Evolutionary conservation across 2,113 vertebrate species (phyloP).

Genomic region (Anhinga rufa): DNA sequence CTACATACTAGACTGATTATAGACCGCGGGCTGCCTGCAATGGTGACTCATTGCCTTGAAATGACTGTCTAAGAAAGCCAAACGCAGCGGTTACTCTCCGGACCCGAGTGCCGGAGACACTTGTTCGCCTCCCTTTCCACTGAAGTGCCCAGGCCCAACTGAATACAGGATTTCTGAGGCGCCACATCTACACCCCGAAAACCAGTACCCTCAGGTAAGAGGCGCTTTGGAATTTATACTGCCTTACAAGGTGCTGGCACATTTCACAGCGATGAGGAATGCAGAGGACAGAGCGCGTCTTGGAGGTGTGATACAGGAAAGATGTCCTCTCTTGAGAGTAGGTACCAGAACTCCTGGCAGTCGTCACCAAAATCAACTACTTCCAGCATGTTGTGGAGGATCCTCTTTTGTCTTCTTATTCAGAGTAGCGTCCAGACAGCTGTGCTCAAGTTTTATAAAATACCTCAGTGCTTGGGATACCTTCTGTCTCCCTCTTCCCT

Average conservation of each 20-base stretch:
- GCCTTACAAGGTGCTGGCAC: not conserved
- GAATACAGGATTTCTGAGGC: not conserved
- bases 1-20: not conserved
- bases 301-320: not conserved
- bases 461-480: not conserved
- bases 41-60: not conserved
- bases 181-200: accelerated
- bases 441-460: not conserved
- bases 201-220: not conserved
- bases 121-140: not conserved
- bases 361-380: not conserved
- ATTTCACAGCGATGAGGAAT: not conserved
- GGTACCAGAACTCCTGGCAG: not conserved
- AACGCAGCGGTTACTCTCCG: not conserved
- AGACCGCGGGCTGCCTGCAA: not conserved
- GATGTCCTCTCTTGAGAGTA: not conserved
- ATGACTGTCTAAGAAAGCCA: not conserved
- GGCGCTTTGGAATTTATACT: not conserved
- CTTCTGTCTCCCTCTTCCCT: too few species aligned
- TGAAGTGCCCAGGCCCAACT: not conserved
- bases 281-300: not conserved
- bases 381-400: not conserved
- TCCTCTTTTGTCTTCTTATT: not conserved
- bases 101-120: not conserved
- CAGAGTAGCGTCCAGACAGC: not conserved